Conservation (phyloP, 2,797 vertebrate species). For the Galagoides demidoff region DNA sequence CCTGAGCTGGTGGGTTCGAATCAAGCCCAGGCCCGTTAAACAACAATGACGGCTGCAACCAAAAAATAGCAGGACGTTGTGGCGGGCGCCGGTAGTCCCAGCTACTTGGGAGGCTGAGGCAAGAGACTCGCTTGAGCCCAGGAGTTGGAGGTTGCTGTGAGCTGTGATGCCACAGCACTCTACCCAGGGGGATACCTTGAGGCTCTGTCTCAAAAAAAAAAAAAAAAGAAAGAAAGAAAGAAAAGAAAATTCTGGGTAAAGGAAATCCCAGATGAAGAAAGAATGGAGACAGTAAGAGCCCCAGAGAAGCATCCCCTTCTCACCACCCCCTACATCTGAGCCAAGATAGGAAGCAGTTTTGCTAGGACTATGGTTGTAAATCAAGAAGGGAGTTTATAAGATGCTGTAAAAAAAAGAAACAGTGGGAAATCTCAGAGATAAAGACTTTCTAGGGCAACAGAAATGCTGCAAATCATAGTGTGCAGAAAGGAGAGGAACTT, state of each 20-base stretch:
- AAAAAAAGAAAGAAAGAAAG: too few species aligned
- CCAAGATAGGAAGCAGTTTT: neutral
- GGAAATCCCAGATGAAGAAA: constrained; percentile 27
- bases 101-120: too few species aligned
- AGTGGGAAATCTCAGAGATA: constrained; percentile 23
- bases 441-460: constrained; percentile 62
- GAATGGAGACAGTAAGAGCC: neutral
- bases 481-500: constrained; percentile 27
- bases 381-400: constrained; percentile 44
- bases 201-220: too few species aligned
- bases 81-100: too few species aligned
- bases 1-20: too few species aligned
- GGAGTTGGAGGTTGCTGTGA: too few species aligned
- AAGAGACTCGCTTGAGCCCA: too few species aligned
- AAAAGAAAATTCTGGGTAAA: constrained; percentile 45
- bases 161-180: too few species aligned
- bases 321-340: neutral
- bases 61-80: too few species aligned
- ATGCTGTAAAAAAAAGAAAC: constrained; percentile 9
- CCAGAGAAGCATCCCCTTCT: neutral
- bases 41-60: too few species aligned
- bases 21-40: too few species aligned
- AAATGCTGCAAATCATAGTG: constrained; percentile 59
- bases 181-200: too few species aligned
- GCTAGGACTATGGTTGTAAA: neutral